Evolutionary conservation across 2,888 invertebrate species (phyloP).

Genomic region (Cetonia aurata): DNA sequence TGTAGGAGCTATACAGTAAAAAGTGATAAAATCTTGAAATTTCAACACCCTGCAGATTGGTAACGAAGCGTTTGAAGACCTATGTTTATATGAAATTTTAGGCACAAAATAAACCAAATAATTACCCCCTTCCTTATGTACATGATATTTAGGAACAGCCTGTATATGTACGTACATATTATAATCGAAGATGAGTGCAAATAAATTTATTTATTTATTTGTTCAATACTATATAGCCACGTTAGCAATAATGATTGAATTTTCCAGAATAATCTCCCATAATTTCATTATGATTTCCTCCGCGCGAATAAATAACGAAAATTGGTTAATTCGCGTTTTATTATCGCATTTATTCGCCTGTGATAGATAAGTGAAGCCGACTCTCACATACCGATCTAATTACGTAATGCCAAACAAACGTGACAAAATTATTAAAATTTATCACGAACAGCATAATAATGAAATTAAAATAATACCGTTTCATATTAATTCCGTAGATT

Average conservation of each 20-base stretch:
- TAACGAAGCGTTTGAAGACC: no score
- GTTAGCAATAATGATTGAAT: slow-evolving; percentile 33
- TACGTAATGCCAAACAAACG: not conserved
- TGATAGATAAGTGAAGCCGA: slow-evolving; percentile 1
- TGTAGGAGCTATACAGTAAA: no score
- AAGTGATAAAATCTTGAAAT: no score
- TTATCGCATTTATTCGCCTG: slow-evolving; percentile 6
- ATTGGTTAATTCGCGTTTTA: slow-evolving; percentile 11
- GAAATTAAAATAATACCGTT: not conserved
- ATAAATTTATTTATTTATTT: no score
- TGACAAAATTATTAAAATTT: slow-evolving; percentile 11
- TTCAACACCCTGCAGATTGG: no score
- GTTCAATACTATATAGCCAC: slow-evolving; percentile 30
- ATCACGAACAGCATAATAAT: no score
- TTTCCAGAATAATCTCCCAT: slow-evolving; percentile 38
- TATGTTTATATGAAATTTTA: no score
- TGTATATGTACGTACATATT: no score
- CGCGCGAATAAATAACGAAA: slow-evolving; percentile 17
- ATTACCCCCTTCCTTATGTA: no score
- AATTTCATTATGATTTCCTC: not conserved
- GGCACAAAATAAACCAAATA: no score
- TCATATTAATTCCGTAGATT: not conserved
- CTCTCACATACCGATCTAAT: not conserved
- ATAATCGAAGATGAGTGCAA: no score
- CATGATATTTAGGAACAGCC: no score